Evolutionary conservation across 2,113 vertebrate genomes (phyloP).

Genomic region (Odontesthes bonariensis): DNA sequence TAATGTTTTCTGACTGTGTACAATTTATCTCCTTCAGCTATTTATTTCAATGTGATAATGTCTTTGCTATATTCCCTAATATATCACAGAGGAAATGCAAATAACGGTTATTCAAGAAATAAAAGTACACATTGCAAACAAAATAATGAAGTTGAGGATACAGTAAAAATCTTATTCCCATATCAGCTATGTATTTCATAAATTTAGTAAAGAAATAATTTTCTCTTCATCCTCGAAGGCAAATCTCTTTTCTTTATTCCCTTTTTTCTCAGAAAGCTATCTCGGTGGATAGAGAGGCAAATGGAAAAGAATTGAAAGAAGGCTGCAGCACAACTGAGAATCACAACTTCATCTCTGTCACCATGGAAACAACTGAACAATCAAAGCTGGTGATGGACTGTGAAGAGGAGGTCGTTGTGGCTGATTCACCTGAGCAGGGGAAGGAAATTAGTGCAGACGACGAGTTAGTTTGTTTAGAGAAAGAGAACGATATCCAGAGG

Average conservation of each 20-base stretch:
- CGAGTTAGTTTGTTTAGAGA: conserved; percentile 52
- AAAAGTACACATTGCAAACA: neutral
- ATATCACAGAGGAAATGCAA: too few relatives aligned
- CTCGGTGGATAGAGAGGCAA: conserved; percentile 55
- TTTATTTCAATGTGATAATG: too few relatives aligned
- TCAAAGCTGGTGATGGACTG: conserved; percentile 65
- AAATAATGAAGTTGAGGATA: neutral
- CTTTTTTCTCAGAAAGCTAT: conserved; percentile 71
- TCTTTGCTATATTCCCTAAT: too few relatives aligned
- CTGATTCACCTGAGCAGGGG: conserved; percentile 65
- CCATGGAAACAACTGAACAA: conserved; percentile 85
- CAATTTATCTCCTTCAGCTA: too few relatives aligned
- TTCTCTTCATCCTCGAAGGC: neutral
- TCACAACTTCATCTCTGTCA: conserved; percentile 70
- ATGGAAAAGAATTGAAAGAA: conserved; percentile 75
- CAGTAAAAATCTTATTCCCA: neutral
- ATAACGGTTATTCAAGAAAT: too few relatives aligned
- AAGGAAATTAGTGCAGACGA: conserved; percentile 51
- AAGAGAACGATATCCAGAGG: conserved; percentile 35
- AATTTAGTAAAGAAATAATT: neutral
- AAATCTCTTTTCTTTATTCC: conserved; percentile 11
- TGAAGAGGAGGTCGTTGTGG: conserved; percentile 69
- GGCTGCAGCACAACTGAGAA: conserved; percentile 73
- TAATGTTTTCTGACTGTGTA: too few relatives aligned
- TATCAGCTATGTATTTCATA: neutral